Base-by-base conservation (phyloP, 1,140 invertebrate species). In the Melitaea cinxia region DNA sequence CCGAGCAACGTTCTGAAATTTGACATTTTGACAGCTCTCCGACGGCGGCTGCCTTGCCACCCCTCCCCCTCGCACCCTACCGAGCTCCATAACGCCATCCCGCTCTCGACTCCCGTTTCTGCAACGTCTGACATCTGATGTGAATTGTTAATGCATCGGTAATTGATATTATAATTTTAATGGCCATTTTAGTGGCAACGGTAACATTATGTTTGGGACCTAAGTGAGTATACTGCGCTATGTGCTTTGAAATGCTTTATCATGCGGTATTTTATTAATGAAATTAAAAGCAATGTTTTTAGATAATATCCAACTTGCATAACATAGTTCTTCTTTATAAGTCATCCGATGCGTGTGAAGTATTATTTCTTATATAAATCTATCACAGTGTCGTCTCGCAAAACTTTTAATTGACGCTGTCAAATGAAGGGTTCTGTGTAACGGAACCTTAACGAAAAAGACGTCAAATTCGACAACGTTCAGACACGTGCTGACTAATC, bases 1-100 rank as follows among this genome's bases (percentile, higher is more conserved):
- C 83, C 79, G 77, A 77, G 80, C 37, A 42, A 42, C 82, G 81
- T 85, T 85, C 87, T 87, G 86, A 91, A 91, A 91, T 91, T 91
- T 91, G 91, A 91, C 91, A 86, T 91, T 91, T 91, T 91, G 91
- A 91, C 91, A 91, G 91, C 80, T 85, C 84, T 80, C 87, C 87
- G 85, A 84, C 86, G 88, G 78, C 79, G 78, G 75, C 75, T 84
- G 90, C 84, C 78, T 80, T 80, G 72, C 75, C 78, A 72, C 80
- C 78, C 58, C 47, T 64, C 66, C 69, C 75, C 68, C 62, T 74
- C 63, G 70, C 75, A 69, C 79, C 77, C 56, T 47, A 60, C 65
- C 70, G 42, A 19, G 49, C 72, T 60, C 70, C 70, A 62, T 73
- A 68, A 35, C 80, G 47, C 68, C 59, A 69, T 54, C 42, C 56